Evolutionary conservation across 1,140 invertebrate species (phyloP), one percentile per base, ranked within the genome.

Genomic region (Polypedilum pembai): DNA sequence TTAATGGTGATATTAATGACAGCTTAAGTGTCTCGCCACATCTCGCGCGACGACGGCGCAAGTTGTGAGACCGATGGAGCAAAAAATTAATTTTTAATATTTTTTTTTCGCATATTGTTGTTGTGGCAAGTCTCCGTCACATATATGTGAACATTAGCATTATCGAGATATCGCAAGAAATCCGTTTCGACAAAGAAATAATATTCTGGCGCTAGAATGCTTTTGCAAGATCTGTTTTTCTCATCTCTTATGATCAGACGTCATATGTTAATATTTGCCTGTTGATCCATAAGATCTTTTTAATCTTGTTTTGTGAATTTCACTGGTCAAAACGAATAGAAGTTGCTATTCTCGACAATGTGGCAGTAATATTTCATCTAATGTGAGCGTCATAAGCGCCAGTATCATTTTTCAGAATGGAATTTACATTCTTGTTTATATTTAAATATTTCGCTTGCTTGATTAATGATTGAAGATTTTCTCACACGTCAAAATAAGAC

Each of bases 21-120:
- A 18, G 17, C 65, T 69, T 69, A 69, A 69, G 65, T 69, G 65
- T 69, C 65, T 69, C 65, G 65, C 65, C 65, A 69, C 20, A 69
- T 69, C 17, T 69, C 65, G 17, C 18, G 17, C 65, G 17, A 8
- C 65, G 65, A 69, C 65, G 65, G 17, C 65, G 24, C 24, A 33
- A 33, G 24, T 33, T 69, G n/a, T n/a, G 65, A 33, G 24, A 33
- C 24, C 24, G 24, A 33, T 33, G 17, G 20, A 69, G 17, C 5
- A 69, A 69, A 8, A 69, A 69, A 69, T 69, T 18, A 17, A n/a
- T 66, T 17, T 8, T 56, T 56, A 12, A 56, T 15, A 56, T 12
- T 56, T 56, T 12, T 56, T 56, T 33, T 33, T 33, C 24, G 24
- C 24, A 5, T 69, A 69, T 69, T 69, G 17, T 69, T 18, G 18